Conservation (phyloP, 2,113 vertebrate genomes). For the human (Homo sapiens) region GRCh38 chr20:57134501-57135000, state of each 20-base stretch:
- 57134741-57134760: neutral
- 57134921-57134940: neutral
- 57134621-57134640: neutral
- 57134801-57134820: rapidly evolving
- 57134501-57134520: slow-evolving; percentile 68
- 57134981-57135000: neutral
- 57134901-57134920: neutral
- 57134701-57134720: neutral
- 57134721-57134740: neutral
- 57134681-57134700: neutral
- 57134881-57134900: neutral
- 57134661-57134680: neutral
- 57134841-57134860: neutral
- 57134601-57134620: slow-evolving; percentile 1
- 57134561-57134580: slow-evolving; percentile 9
- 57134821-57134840: neutral
- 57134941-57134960: neutral
- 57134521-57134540: slow-evolving; percentile 62
- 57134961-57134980: neutral
- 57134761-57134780: neutral
- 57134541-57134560: slow-evolving; percentile 52
- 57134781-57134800: neutral
- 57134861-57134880: neutral
- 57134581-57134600: slow-evolving; percentile 62
- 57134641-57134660: neutral